Conservation (phyloP, 1,140 invertebrate genomes). For the Sminthurides bifidus region DNA sequence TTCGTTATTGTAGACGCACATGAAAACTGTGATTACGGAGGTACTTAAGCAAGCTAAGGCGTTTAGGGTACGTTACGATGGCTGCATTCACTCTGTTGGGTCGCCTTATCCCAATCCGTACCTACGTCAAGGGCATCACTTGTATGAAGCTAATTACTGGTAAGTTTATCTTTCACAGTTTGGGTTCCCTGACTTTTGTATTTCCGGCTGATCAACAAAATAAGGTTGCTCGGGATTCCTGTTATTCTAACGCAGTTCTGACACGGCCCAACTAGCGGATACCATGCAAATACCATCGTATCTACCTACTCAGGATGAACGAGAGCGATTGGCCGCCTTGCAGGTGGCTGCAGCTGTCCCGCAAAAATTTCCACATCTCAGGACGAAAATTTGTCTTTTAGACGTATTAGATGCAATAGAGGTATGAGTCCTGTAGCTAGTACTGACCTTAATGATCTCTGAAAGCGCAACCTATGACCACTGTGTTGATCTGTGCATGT, state of each 20-base stretch:
- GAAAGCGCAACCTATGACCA: background rate
- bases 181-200: background rate
- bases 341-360: slow-evolving; percentile 2
- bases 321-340: slow-evolving; percentile 4
- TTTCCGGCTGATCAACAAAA: background rate
- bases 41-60: slow-evolving; percentile 7
- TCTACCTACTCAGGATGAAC: slow-evolving; percentile 8
- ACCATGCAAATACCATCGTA: slow-evolving; percentile 7
- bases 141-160: slow-evolving; percentile 5
- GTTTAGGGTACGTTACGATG: background rate
- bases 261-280: slow-evolving; percentile 2
- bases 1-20: slow-evolving; percentile 1
- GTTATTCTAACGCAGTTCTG: background rate
- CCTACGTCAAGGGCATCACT: slow-evolving; percentile 9
- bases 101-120: slow-evolving; percentile 12
- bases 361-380: background rate
- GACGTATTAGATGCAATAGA: slow-evolving; percentile 6
- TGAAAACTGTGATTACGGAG: slow-evolving; percentile 5
- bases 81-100: slow-evolving; percentile 2
- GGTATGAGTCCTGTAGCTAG: background rate
- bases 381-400: background rate
- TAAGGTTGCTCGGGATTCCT: background rate
- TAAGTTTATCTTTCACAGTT: background rate
- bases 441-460: background rate
- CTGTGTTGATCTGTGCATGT: background rate